These are phyloP conservation scores for Pelagia noctiluca DNA, from an alignment of 30 jellyfish, hydroid and myxozoan species.

Conservation along the genomic window DNA sequence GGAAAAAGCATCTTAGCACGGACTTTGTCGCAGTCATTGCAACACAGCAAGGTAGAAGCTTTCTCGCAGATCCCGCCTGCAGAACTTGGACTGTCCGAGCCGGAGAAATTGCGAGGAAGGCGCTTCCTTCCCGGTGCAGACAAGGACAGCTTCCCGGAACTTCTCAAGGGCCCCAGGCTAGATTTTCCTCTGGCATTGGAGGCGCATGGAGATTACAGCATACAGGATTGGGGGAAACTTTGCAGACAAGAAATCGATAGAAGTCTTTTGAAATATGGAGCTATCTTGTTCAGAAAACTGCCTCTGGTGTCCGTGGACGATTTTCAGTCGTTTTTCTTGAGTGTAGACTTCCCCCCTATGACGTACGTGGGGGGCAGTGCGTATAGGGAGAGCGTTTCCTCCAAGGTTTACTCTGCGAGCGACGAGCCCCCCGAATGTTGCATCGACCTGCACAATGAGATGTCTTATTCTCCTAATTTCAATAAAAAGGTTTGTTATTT, in stretches of 20 bases:
- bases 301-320: conserved; percentile 72
- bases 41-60: conserved; percentile 22
- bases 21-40: conserved; percentile 36
- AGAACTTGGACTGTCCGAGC: conserved; percentile 8
- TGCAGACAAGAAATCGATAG: conserved; percentile 63
- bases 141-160: conserved; percentile 54
- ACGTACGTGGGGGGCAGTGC: conserved; percentile 84
- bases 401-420: conserved; percentile 83
- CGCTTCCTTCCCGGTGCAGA: conserved; percentile 75
- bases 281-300: conserved; percentile 72
- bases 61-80: conserved; percentile 42
- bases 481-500: conserved; percentile 69
- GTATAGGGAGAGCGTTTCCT: conserved; percentile 55
- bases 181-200: conserved; percentile 55
- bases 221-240: conserved; percentile 51
- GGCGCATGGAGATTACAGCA: conserved; percentile 34
- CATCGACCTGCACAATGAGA: conserved; percentile 90
- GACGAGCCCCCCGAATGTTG: conserved; percentile 90
- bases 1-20: no score
- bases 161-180: conserved; percentile 56
- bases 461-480: conserved; percentile 76
- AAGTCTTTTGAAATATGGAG: conserved; percentile 51
- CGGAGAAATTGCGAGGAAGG: conserved; percentile 47
- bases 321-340: conserved; percentile 44
- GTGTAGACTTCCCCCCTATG: conserved; percentile 68